A percentile compares a stretch with the other conserved stretches of the same genome.
Conservation (phyloP, 2,797 vertebrate genomes). For the Hydrophis major region DNA sequence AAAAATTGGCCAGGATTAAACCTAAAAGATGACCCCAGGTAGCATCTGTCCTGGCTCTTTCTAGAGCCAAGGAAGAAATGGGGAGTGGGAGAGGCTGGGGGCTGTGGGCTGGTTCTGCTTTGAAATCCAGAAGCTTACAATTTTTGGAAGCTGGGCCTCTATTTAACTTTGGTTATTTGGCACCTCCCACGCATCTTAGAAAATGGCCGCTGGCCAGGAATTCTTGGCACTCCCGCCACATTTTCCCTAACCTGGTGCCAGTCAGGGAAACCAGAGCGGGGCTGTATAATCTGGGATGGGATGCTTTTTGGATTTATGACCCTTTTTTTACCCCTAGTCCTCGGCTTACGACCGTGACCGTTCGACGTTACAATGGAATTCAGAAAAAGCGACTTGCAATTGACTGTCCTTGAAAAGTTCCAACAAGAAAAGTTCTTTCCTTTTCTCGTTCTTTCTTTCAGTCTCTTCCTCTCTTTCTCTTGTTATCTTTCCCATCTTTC, state of each 20-base stretch:
- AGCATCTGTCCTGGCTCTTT: not conserved
- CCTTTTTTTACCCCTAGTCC: not conserved
- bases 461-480: too few species aligned
- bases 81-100: not conserved
- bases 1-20: not conserved
- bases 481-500: too few species aligned
- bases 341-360: not conserved
- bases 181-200: not conserved
- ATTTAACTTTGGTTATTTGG: not conserved
- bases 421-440: too few species aligned
- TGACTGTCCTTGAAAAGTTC: not conserved
- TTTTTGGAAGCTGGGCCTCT: not conserved
- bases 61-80: not conserved
- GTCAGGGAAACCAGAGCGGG: not conserved
- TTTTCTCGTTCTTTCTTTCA: too few species aligned
- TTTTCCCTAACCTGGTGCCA: not conserved
- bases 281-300: not conserved
- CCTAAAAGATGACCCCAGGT: not conserved
- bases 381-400: not conserved
- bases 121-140: too few species aligned
- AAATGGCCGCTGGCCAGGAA: not conserved
- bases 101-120: too few species aligned
- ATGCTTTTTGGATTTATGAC: not conserved
- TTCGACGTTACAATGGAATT: not conserved
- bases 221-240: not conserved